A percentile compares a stretch with the other conserved stretches of the same genome.
Evolutionary conservation across 2,888 invertebrate genomes (phyloP).

Genomic region (Anodontia alba): DNA sequence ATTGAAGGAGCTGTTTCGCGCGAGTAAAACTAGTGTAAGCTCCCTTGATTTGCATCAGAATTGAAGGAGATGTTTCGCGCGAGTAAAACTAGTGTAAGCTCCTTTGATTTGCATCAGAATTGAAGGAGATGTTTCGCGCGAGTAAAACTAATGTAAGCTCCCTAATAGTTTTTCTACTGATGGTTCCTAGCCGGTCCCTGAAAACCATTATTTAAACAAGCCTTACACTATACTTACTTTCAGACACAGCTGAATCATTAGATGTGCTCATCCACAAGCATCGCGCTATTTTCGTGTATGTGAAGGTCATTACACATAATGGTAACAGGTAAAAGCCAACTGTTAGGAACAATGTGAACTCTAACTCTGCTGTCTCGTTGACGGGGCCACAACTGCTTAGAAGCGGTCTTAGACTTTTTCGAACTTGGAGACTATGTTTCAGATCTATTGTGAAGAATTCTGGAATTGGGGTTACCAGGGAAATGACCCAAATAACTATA

Average conservation of each 20-base stretch:
- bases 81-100: no score
- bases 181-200: no score
- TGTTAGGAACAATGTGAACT: conserved; percentile 75
- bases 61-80: no score
- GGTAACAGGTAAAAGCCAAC: conserved; percentile 79
- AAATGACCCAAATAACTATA: conserved; percentile 92
- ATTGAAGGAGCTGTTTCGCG: no score
- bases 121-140: no score
- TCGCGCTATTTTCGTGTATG: conserved; percentile 79
- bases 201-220: no score
- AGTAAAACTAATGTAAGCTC: no score
- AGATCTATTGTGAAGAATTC: conserved; percentile 69
- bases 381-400: conserved; percentile 52
- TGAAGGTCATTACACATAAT: conserved; percentile 78
- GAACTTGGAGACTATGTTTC: conserved; percentile 30
- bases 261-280: conserved; percentile 77
- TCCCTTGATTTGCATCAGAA: no score
- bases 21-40: no score
- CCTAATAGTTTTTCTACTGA: no score
- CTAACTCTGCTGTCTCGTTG: conserved; percentile 62
- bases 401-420: conserved; percentile 53
- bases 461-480: conserved; percentile 85
- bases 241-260: conserved; percentile 43
- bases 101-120: no score
- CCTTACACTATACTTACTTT: conserved; percentile 59